These are phyloP conservation scores for Acronicta aceris DNA, from an alignment of 2,888 invertebrate genomes.

Conservation along the genomic window DNA sequence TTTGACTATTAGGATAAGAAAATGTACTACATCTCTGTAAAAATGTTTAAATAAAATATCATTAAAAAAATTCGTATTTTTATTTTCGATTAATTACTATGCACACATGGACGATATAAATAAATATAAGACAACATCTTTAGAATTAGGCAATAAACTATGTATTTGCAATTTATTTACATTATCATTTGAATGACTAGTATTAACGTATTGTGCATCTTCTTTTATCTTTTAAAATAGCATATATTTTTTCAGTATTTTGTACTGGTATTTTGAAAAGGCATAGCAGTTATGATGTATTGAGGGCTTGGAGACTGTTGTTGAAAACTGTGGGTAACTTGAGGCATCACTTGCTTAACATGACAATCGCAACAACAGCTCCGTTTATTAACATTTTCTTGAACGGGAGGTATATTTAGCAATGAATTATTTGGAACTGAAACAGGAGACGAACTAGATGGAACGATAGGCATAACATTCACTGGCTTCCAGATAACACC, in stretches of 20 bases:
- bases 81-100: slow-evolving; percentile 7
- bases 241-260: slow-evolving; percentile 8
- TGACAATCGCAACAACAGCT: slow-evolving; percentile 74
- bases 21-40: slow-evolving; percentile 16
- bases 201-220: no score
- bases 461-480: slow-evolving; percentile 60
- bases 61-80: background rate
- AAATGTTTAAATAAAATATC: slow-evolving; percentile 22
- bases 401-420: slow-evolving; percentile 32
- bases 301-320: slow-evolving; percentile 59
- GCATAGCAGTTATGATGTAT: slow-evolving; percentile 68
- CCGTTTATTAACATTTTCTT: slow-evolving; percentile 41
- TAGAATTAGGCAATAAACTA: no score
- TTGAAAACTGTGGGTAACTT: slow-evolving; percentile 45
- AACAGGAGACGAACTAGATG: slow-evolving; percentile 49
- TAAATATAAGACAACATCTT: background rate
- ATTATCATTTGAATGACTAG: no score
- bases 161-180: no score
- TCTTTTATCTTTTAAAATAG: background rate
- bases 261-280: slow-evolving; percentile 58
- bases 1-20: slow-evolving; percentile 1
- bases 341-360: slow-evolving; percentile 30
- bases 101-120: background rate
- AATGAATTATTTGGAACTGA: slow-evolving; percentile 40
- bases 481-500: slow-evolving; percentile 74